Evolutionary conservation across 2,797 vertebrate species (phyloP), one percentile per base, ranked within the genome.

Genomic region (Pygocentrus nattereri): DNA sequence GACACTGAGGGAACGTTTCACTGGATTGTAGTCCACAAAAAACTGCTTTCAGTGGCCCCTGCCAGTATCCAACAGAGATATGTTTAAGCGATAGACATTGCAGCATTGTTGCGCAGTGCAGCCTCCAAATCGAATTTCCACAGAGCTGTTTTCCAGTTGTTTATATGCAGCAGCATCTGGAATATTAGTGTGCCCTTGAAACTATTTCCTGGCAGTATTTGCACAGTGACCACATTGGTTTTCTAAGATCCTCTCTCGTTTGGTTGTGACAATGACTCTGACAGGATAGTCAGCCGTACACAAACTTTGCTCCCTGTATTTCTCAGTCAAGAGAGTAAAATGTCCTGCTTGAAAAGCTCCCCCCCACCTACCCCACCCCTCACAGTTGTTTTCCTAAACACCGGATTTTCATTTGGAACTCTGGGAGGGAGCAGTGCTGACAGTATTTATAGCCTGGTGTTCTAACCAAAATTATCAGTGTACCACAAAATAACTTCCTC

Each of bases 401-500:
- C 87, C 87, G 89, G 92, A 91, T 92, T 93, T 91, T 87, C 79
- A 79, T 86, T 88, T 78, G 87, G 89, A 87, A 90, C 88, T 88
- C 41, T 88, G 88, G 41, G 87, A 89, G 88, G 87, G 88, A 74
- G 87, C 82, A 86, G 89, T 73, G 75, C 92, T 92, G 92, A 92
- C 92, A 93, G 91, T 94, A 95, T 95, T 95, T 95, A 94, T 95
- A 95, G 93, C 88, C 85, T 87, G 84, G 89, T 91, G 92, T 93
- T 94, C 92, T 93, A 90, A 95, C 95, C 94, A 93, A 94, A 94
- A 94, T 94, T 85, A 94, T 94, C 93, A 94, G 92, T 92, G 92
- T 92, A 94, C 94, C 94, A 93, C 93, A 93, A 94, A 94, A 94
- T 94, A 93, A 94, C 93, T 95, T 94, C 93, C 95, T 94, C 90